These are phyloP conservation scores for Dastarcus helophoroides DNA, from an alignment of 2,888 invertebrate species.

Conservation along the genomic window DNA sequence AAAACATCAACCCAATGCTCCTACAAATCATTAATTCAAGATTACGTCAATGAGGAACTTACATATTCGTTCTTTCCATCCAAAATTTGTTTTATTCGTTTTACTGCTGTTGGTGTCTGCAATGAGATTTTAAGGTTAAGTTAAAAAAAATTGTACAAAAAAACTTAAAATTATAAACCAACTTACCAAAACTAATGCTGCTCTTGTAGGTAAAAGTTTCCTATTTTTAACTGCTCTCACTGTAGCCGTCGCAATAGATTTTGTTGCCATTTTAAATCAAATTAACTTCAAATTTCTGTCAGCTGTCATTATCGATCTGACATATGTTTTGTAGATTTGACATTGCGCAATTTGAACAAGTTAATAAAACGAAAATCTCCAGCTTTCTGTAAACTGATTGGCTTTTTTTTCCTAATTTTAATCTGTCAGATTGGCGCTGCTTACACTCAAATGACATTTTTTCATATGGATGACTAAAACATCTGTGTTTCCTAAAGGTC, in stretches of 20 bases:
- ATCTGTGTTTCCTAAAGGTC: conserved; percentile 24
- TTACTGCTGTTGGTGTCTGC: conserved; percentile 73
- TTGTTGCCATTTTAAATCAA: conserved; percentile 58
- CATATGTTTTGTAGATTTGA: too few relatives aligned
- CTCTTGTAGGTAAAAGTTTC: conserved; percentile 65
- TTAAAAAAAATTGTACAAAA: conserved; percentile 1
- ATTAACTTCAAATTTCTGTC: too few relatives aligned
- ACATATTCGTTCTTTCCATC: conserved; percentile 60
- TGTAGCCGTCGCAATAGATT: conserved; percentile 74
- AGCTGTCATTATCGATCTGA: too few relatives aligned
- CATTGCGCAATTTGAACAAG: too few relatives aligned
- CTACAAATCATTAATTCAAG: too few relatives aligned
- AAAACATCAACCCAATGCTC: too few relatives aligned
- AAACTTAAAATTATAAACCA: conserved; percentile 9
- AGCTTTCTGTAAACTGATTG: too few relatives aligned
- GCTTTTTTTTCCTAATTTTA: too few relatives aligned
- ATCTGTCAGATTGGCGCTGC: too few relatives aligned
- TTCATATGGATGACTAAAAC: conserved; percentile 21
- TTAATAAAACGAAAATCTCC: too few relatives aligned
- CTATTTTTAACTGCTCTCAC: conserved; percentile 78
- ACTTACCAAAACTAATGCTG: conserved; percentile 62
- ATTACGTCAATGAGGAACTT: conserved; percentile 34
- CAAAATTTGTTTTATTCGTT: conserved; percentile 72
- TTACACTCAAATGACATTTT: too few relatives aligned
- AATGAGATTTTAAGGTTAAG: conserved; percentile 23